phyloP scores from a whole-genome alignment of 2,888 invertebrate species.

The Spisula solida region DNA sequence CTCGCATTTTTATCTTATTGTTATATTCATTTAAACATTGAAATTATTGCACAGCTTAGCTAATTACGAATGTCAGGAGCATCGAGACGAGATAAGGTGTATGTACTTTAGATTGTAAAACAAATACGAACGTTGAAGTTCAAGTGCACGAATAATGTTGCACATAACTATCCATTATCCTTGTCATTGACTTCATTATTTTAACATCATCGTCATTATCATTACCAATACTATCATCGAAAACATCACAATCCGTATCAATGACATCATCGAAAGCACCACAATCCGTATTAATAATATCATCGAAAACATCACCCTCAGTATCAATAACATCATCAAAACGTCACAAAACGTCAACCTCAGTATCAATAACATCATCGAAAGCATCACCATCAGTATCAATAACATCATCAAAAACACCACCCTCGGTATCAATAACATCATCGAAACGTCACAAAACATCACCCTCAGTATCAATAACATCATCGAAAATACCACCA shows the following conservation, averaged over 20 bases:
- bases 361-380: not conserved
- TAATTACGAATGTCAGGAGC: conserved; percentile 12
- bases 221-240: not conserved
- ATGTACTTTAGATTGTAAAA: not conserved
- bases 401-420: not conserved
- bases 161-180: too few species aligned
- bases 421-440: not conserved
- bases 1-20: conserved; percentile 41
- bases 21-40: conserved; percentile 25
- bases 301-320: not conserved
- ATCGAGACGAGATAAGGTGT: not conserved
- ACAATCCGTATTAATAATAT: not conserved
- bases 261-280: not conserved
- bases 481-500: not conserved
- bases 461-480: not conserved
- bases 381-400: not conserved
- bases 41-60: conserved; percentile 49
- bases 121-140: not conserved
- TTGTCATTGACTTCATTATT: not conserved
- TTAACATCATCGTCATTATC: not conserved
- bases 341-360: not conserved
- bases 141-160: too few species aligned
- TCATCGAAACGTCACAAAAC: too few species aligned
- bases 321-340: not conserved
- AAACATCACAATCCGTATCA: not conserved